phyloP scores from a whole-genome alignment of 2,113 vertebrate species.

The Hyaena hyaena region DNA sequence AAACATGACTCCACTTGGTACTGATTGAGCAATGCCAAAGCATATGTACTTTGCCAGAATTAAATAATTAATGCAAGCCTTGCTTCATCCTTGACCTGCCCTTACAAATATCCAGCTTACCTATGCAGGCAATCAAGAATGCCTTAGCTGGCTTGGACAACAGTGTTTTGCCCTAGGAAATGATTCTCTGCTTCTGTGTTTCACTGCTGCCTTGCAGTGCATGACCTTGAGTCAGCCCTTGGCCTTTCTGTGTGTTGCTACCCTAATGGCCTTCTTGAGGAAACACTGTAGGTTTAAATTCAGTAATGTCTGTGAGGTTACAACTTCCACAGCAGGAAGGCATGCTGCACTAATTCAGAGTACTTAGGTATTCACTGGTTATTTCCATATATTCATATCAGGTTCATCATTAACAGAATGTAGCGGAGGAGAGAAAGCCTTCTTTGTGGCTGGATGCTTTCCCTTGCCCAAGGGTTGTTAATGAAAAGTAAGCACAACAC shows the following conservation, averaged over 20 bases:
- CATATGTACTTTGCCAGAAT: slow-evolving; percentile 23
- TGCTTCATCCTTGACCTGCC: not conserved
- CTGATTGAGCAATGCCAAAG: not conserved
- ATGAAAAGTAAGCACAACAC: slow-evolving; percentile 33
- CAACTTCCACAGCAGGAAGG: not conserved
- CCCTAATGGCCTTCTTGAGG: not conserved
- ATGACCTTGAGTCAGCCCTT: not conserved
- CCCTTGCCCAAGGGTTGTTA: not conserved
- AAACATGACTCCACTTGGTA: not conserved
- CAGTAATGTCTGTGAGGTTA: not conserved
- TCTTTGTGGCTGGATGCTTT: slow-evolving; percentile 32
- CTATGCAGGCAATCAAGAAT: not conserved
- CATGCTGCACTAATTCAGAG: not conserved
- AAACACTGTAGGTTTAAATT: not conserved
- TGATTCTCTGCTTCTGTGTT: not conserved
- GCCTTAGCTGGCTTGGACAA: not conserved
- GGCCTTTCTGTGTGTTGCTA: not conserved
- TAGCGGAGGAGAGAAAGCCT: not conserved
- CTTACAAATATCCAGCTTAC: not conserved
- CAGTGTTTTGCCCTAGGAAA: not conserved
- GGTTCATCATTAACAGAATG: not conserved
- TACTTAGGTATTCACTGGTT: not conserved
- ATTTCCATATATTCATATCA: not conserved
- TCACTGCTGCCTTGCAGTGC: not conserved
- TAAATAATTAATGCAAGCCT: not conserved